Percentiles rank a stretch among this genome's conserved stretches.
Conservation (phyloP, 92 coral and sea anemone genomes). For the Montipora capitata region DNA sequence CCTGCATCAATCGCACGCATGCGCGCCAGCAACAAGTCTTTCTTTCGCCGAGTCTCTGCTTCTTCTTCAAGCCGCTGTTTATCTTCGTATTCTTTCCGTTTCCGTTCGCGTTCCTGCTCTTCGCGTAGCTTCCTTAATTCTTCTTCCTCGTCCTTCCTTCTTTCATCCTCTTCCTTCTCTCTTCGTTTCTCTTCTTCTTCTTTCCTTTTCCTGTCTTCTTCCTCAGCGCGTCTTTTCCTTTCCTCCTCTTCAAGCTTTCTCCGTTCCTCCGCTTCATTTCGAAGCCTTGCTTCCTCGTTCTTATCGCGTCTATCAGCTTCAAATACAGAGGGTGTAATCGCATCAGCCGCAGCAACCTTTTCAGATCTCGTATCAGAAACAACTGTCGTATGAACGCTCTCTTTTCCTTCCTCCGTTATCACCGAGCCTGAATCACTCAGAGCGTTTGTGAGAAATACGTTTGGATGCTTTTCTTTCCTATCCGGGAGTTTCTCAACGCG, state of each 20-base stretch:
- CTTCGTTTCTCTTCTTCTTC: conserved; percentile 56
- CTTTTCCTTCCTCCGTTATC: conserved; percentile 53
- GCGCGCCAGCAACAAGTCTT: conserved; percentile 90
- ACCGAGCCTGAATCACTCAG: conserved; percentile 79
- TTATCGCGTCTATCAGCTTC: conserved; percentile 50
- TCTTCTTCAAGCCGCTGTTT: conserved; percentile 81
- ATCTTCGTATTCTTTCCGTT: conserved; percentile 68
- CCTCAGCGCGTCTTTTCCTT: conserved; percentile 53
- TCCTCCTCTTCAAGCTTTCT: conserved; percentile 65
- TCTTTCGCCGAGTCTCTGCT: conserved; percentile 85
- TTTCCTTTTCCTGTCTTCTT: conserved; percentile 53
- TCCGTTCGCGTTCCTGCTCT: conserved; percentile 69
- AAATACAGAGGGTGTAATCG: conserved; percentile 12
- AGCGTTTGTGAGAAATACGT: conserved; percentile 82
- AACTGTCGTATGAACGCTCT: conserved; percentile 1
- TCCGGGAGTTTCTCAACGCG: conserved; percentile 31
- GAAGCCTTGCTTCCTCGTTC: conserved; percentile 62
- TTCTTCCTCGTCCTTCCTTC: conserved; percentile 59
- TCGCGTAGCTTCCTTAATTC: conserved; percentile 63
- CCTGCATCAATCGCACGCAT: conserved; percentile 80
- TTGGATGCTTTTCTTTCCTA: conserved; percentile 60
- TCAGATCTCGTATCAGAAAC: conserved; percentile 12
- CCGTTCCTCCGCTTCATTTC: conserved; percentile 57
- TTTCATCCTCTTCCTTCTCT: conserved; percentile 55
- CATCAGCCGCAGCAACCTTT: conserved; percentile 40